Base-by-base conservation (phyloP, 2,888 invertebrate species). In the Elaeidobius kamerunicus region DNA sequence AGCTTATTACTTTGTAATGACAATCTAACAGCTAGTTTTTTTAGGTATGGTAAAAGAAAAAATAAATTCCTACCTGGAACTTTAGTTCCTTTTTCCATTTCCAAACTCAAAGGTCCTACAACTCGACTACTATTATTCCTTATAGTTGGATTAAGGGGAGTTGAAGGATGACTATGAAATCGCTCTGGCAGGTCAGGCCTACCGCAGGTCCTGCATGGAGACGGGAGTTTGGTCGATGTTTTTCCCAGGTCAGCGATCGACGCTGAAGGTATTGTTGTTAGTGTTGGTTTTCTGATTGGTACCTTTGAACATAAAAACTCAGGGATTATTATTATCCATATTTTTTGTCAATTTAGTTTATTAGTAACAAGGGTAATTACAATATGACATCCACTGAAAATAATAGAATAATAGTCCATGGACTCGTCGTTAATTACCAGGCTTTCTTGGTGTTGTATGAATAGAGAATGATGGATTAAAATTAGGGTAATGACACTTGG, bases 101-200 rank as follows among this genome's bases (percentile, higher is more conserved):
- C 38, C 34, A 23, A 17, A 15, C 32, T 14, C 27, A 11, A 30
- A 9, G 36, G 18, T 16, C n/a, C 38, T 9, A 38, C 28, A 23
- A 34, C 44, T 14, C n/a, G 32, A 27, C 11, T 12, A 32, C 32
- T 27, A 7, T 28, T 34, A 14, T 52, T 47, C 32, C 34, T 49
- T 11, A 51, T 42, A 44, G 40, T 44, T 12, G 52, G 52, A 28
- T 43, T 42, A 51, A 61, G 30, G n/a, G 67, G 65, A 14, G 65
- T 66, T n/a, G 54, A 58, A 1, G 80, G 80, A 63, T 81, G 80
- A 63, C 79, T 80, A 65, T 81, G 81, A 56, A 81, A 77, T 11
- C 86, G 72, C 64, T 87, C 86, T 0, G 86, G 84, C 54, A 80
- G 78, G 67, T 85, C 83, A 1, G 80, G 77, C 15, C 85, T 74